These are phyloP conservation scores for Falco biarmicus DNA, from an alignment of 2,797 vertebrate species.

Conservation along the genomic window DNA sequence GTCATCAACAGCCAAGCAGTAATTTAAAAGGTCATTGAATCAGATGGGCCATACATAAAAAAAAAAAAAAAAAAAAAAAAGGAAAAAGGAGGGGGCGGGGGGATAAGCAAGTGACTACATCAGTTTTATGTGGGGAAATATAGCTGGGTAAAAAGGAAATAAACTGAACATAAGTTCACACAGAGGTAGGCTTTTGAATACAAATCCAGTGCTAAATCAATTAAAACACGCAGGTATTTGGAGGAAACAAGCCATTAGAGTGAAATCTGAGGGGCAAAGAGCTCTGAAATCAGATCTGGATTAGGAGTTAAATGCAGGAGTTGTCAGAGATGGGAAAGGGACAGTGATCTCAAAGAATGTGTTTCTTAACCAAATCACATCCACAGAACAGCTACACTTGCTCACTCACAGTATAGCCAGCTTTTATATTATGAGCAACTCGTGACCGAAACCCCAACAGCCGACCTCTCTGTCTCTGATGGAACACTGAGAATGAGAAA, in stretches of 20 bases:
- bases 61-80: not conserved
- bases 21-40: not conserved
- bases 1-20: not conserved
- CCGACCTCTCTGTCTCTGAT: not conserved
- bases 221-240: not conserved
- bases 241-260: not conserved
- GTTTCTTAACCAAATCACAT: not conserved
- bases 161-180: not conserved
- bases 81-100: too few relatives aligned
- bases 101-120: not conserved
- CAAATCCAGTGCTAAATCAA: not conserved
- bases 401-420: not conserved
- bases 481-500: not conserved
- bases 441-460: not conserved
- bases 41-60: not conserved
- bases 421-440: not conserved
- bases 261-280: not conserved
- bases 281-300: not conserved
- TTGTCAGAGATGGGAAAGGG: not conserved
- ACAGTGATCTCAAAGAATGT: not conserved
- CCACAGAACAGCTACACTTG: not conserved
- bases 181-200: not conserved
- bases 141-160: not conserved
- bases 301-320: not conserved
- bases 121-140: not conserved